A percentile compares a stretch with the other conserved stretches of the same genome.
Conservation (phyloP, 2,888 invertebrate species). For the Hydrotaea cyrtoneurina region DNA sequence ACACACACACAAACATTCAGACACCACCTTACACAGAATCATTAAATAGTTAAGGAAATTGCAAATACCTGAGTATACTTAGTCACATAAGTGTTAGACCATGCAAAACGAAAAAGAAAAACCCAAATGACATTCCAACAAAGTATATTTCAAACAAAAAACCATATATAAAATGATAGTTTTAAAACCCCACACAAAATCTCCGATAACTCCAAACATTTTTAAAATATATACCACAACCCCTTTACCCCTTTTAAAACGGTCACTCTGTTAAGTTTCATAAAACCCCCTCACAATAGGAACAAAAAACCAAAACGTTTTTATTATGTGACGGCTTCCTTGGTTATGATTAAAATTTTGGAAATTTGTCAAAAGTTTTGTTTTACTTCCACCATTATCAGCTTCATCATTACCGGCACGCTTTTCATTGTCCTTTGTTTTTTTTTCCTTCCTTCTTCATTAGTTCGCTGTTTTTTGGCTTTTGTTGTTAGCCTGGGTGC, state of each 20-base stretch:
- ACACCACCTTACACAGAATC: neutral
- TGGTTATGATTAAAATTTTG: neutral
- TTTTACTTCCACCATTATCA: neutral
- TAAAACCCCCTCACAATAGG: neutral
- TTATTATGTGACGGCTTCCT: neutral
- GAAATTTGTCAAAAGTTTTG: conserved; percentile 7
- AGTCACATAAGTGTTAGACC: conserved; percentile 45
- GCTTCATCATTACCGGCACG: neutral
- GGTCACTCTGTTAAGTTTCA: no score
- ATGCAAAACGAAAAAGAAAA: neutral
- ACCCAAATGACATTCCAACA: no score
- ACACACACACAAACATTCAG: conserved; percentile 6
- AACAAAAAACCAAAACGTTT: neutral
- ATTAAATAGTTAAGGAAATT: conserved; percentile 46
- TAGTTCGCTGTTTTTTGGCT: no score
- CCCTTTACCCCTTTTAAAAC: no score
- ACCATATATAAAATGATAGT: no score
- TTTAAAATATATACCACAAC: no score
- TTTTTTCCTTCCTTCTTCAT: no score
- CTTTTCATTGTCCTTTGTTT: no score
- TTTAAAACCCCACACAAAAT: no score
- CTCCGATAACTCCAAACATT: no score
- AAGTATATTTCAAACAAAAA: no score
- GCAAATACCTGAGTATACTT: conserved; percentile 56
- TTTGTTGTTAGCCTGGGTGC: neutral